phyloP scores from a whole-genome alignment of 2,888 invertebrate species.

The Sycophila texana region DNA sequence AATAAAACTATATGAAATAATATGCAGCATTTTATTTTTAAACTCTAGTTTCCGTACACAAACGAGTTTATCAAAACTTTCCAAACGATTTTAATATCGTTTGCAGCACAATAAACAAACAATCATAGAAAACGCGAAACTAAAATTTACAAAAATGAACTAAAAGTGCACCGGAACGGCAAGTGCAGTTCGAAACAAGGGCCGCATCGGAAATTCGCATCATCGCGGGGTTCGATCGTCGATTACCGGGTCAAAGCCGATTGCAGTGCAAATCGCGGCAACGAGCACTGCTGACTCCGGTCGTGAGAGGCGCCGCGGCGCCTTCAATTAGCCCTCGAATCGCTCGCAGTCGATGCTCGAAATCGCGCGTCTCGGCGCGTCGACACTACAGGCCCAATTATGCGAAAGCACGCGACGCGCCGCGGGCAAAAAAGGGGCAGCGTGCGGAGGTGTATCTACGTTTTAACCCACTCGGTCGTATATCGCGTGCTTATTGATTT shows the following conservation, averaged over 20 bases:
- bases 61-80: too few species aligned
- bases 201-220: constrained; percentile 2
- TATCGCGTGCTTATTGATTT: constrained; percentile 5
- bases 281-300: too few species aligned
- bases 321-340: constrained; percentile 35
- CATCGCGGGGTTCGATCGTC: constrained; percentile 5
- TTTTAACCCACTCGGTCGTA: background rate
- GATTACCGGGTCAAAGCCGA: constrained; percentile 21
- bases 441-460: background rate
- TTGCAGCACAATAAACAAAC: too few species aligned
- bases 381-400: background rate
- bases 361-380: background rate
- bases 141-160: too few species aligned
- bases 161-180: background rate
- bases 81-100: too few species aligned
- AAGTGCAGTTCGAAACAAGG: background rate
- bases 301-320: background rate
- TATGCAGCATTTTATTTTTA: too few species aligned
- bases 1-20: background rate
- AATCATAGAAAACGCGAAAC: too few species aligned
- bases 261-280: constrained; percentile 25
- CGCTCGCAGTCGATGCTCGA: background rate
- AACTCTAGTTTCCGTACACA: too few species aligned
- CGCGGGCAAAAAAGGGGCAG: background rate
- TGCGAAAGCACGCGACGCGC: background rate